A percentile compares a stretch with the other conserved stretches of the same genome.
Conservation (phyloP, 1,140 invertebrate species). For the Drosophila kanapiae region DNA sequence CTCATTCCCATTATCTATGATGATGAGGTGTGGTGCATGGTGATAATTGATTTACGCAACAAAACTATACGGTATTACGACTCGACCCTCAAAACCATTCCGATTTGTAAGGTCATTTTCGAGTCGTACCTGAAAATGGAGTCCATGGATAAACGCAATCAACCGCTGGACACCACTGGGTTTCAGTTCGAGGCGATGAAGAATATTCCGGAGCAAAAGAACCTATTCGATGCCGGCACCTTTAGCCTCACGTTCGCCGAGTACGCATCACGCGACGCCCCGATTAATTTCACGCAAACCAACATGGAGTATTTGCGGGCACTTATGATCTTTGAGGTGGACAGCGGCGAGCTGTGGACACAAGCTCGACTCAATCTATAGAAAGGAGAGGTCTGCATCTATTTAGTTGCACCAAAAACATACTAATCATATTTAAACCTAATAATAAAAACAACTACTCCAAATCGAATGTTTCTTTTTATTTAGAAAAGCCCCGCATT, state of each 20-base stretch:
- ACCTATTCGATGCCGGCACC: neutral
- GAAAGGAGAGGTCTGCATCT: too few species aligned
- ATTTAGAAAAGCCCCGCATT: too few species aligned
- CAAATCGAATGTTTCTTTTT: too few species aligned
- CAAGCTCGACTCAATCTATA: too few species aligned
- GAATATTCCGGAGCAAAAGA: neutral
- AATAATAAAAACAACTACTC: too few species aligned
- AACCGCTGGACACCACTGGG: neutral
- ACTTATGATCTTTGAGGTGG: neutral
- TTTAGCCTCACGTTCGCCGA: neutral
- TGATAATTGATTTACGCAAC: neutral
- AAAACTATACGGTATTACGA: neutral
- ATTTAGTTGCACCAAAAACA: too few species aligned
- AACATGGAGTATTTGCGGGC: neutral
- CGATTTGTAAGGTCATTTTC: neutral
- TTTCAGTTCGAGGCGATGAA: rapidly evolving
- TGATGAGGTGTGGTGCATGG: neutral
- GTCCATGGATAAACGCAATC: neutral
- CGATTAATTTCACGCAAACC: neutral
- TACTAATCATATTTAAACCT: too few species aligned
- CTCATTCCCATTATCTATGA: neutral
- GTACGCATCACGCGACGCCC: neutral
- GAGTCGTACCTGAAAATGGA: neutral
- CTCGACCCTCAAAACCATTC: neutral
- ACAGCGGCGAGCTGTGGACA: neutral